Base-by-base conservation (phyloP, 2,888 invertebrate genomes). In the Scaptomyza parva region DNA sequence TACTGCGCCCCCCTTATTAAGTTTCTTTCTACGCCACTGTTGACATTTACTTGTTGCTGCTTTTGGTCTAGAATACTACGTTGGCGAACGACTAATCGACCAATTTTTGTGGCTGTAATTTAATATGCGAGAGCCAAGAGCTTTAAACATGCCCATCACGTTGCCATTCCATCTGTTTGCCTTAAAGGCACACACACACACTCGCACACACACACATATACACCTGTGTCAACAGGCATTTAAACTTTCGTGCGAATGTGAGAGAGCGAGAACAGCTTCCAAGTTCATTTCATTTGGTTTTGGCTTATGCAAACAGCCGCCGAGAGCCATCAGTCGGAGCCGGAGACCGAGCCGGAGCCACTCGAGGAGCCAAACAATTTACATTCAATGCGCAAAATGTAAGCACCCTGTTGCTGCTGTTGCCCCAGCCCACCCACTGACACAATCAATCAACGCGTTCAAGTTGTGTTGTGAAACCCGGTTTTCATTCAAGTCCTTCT, bases 391-490 rank as follows among this genome's bases (percentile, higher is more conserved):
- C 60, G 64, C 76, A 66, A 66, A 37, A 17, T 37, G 30, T 20
- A 22, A 22, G 20, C 55, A 47, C 47, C 52, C 63, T 22, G 37
- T 39, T 24, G 44, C 17, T 39, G 7, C 26, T 30, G 35, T 44
- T 18, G 45, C 33, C 9, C 12, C 14, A 4, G 14, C 50, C 48
- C 55, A 59, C 48, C 37, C 45, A 45, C 64, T 60, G 63, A 51
- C 86, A 71, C 81, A 82, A 82, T 82, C 81, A 82, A 82, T 82
- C 81, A 87, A 85, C 88, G 82, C 78, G 86, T 71, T 78, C 61
- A 76, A 77, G 61, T 74, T 66, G 54, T 45, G 57, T 28, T 47
- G 48, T 33, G 47, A 12, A 22, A 18, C 26, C 41, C 35, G 20
- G 14, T n/a, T 18, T 47, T 51, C 18, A 44, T 47, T 51, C 18